phyloP scores from a whole-genome alignment of 1,140 invertebrate genomes.

The Neodiprion fabricii region DNA sequence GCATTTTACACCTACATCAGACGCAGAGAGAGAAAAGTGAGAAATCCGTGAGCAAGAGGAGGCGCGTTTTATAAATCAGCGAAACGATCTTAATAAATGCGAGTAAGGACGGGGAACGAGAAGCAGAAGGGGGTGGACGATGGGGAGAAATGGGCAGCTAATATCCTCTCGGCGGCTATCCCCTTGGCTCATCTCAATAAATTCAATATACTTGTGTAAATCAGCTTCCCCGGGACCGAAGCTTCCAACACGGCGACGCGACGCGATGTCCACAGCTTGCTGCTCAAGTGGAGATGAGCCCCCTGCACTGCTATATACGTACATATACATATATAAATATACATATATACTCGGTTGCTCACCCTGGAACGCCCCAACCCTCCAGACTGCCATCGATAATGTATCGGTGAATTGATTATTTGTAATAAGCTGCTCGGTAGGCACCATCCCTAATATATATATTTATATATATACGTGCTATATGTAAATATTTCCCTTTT shows the following conservation, averaged over 20 bases:
- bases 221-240: conserved; percentile 38
- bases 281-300: conserved; percentile 45
- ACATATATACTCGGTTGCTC: conserved; percentile 9
- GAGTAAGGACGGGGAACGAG: conserved; percentile 26
- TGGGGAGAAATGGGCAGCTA: conserved; percentile 59
- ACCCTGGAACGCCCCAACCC: conserved; percentile 4
- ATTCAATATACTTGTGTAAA: conserved; percentile 64
- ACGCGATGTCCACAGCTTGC: background rate
- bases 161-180: conserved; percentile 63
- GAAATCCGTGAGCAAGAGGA: background rate
- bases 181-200: conserved; percentile 62
- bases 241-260: conserved; percentile 11
- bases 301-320: conserved; percentile 20
- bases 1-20: background rate
- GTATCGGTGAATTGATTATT: conserved; percentile 55
- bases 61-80: conserved; percentile 50
- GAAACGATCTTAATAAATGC: conserved; percentile 60
- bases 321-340: background rate
- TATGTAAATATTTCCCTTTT: too few species aligned
- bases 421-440: conserved; percentile 46
- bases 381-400: conserved; percentile 39
- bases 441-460: background rate
- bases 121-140: conserved; percentile 26
- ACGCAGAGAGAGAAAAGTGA: too few species aligned
- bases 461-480: too few species aligned